phyloP scores from a whole-genome alignment of 2,888 invertebrate species.

The Nomada ferruginata region DNA sequence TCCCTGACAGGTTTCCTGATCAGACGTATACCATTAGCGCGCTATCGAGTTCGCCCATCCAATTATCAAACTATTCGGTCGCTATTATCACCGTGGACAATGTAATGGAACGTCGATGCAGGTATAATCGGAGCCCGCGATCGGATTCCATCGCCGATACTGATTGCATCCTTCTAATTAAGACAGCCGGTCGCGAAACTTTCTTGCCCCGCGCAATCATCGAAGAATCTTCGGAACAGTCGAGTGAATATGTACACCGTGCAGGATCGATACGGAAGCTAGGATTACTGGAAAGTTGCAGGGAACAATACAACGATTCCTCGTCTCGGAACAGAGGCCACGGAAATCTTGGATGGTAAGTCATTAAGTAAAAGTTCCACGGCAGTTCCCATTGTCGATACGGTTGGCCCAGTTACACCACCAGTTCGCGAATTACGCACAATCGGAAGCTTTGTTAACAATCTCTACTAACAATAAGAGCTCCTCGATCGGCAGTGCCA shows the following conservation, averaged over 20 bases:
- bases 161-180: background rate
- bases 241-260: background rate
- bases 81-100: background rate
- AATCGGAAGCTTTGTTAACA: background rate
- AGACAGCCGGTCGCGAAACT: background rate
- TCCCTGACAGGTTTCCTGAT: background rate
- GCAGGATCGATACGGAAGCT: background rate
- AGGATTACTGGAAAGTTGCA: background rate
- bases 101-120: background rate
- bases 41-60: constrained; percentile 8
- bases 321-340: background rate
- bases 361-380: constrained; percentile 21
- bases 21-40: constrained; percentile 24
- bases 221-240: background rate
- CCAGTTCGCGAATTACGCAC: constrained; percentile 26
- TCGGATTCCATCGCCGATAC: background rate
- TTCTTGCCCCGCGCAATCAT: background rate
- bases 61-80: constrained; percentile 2
- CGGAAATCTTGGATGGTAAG: constrained; percentile 11
- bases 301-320: constrained; percentile 24
- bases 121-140: background rate
- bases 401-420: constrained; percentile 27
- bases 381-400: constrained; percentile 21
- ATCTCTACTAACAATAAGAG: no score
- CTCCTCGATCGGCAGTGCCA: background rate